Conservation (phyloP, 2,113 vertebrate genomes). For the Ameiurus melas region DNA sequence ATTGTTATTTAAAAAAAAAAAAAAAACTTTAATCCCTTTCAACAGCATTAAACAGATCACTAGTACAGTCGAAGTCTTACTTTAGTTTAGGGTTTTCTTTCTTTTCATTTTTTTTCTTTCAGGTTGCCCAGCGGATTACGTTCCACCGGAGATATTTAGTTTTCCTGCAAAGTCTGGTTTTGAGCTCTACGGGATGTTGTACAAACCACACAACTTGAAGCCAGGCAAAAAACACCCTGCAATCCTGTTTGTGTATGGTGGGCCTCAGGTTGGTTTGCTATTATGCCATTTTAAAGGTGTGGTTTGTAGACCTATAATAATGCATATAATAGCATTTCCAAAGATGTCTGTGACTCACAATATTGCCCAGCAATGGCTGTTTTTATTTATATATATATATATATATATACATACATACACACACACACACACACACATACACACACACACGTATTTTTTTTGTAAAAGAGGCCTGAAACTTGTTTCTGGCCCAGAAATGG, state of each 20-base stretch:
- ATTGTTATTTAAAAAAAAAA: background rate
- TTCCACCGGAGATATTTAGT: conserved; percentile 92
- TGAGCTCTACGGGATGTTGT: conserved; percentile 93
- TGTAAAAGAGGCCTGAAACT: background rate
- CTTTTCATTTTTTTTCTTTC: conserved; percentile 35
- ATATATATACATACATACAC: too few relatives aligned
- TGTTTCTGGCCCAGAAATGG: background rate
- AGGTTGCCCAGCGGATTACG: conserved; percentile 93
- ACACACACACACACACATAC: too few relatives aligned
- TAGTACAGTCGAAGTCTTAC: background rate
- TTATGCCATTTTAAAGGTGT: background rate
- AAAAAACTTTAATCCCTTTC: background rate
- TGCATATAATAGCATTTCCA: background rate
- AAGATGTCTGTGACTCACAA: background rate
- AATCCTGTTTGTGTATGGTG: conserved; percentile 93
- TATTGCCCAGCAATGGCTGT: background rate
- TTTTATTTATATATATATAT: background rate
- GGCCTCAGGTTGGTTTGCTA: conserved; percentile 84
- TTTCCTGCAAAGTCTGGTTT: conserved; percentile 86
- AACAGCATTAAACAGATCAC: background rate
- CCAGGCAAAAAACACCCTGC: conserved; percentile 92
- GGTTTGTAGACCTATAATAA: background rate
- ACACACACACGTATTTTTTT: background rate
- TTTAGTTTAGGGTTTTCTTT: background rate
- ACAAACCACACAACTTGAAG: conserved; percentile 89